Base-by-base conservation (phyloP, 1,140 invertebrate genomes). In the Paramacrobiotus metropolitanus region DNA sequence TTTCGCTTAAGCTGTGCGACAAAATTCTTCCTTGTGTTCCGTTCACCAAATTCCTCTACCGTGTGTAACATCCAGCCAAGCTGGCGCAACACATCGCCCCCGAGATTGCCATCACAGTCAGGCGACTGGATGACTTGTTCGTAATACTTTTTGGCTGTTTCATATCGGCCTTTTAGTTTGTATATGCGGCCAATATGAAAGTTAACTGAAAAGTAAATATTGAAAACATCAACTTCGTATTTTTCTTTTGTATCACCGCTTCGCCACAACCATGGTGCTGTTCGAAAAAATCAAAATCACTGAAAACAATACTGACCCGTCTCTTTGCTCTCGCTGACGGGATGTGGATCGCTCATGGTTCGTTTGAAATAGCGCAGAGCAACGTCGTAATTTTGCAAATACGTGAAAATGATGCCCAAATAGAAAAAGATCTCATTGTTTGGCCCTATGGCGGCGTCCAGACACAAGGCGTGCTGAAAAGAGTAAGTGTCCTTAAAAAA, bases 111-210 rank as follows among this genome's bases (percentile, higher is more conserved):
- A 21, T 84, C 81, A 45, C 91, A 73, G 62, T 83, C 78, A 64
- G 86, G 83, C 65, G 88, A 83, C 66, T 83, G 82, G 20, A 94
- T 76, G 20, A 97, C 75, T 63, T 81, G 77, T 71, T 95, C 89
- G 77, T 97, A 98, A 60, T 82, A 80, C 68, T 90, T 86, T 70
- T 90, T 88, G 1, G 93, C 92, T 55, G 81, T 76, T 68, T 86
- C 87, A 68, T 84, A 81, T 68, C 91, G 85, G 44, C 86, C 86
- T 69, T 76, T 82, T 29, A 92, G 83, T 77, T 97, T 92, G 71
- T 87, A 84, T 48, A 95, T 76, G 74, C 96, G 91, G n/a, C 90
- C 92, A 66, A 95, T 87, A 72, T 97, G 92, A 75, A 97, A 94
- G 72, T 83, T 85, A 68, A 96, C 88, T 89, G 76, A 44, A 79